Percentiles rank a stretch among this genome's conserved stretches.
Conservation (phyloP, 2,888 invertebrate genomes). For the Erebia palarica region DNA sequence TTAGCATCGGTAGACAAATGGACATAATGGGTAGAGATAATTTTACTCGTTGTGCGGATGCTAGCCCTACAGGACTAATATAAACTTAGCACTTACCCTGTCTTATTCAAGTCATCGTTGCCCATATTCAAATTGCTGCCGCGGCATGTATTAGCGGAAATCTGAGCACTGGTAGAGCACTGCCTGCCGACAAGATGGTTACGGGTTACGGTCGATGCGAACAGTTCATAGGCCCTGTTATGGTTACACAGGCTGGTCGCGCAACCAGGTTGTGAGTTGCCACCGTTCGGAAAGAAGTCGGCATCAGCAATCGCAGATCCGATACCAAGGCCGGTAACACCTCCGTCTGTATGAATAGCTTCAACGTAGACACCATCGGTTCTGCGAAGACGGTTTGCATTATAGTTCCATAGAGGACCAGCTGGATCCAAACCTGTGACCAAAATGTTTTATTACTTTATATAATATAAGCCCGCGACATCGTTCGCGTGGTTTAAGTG, state of each 20-base stretch:
- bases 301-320: slow-evolving; percentile 74
- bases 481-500: no score
- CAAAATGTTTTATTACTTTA: neutral
- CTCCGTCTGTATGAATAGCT: slow-evolving; percentile 73
- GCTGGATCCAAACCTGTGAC: slow-evolving; percentile 62
- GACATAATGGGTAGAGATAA: no score
- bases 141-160: slow-evolving; percentile 54
- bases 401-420: slow-evolving; percentile 59
- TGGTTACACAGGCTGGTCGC: slow-evolving; percentile 59
- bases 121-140: slow-evolving; percentile 57
- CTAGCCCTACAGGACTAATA: no score
- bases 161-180: slow-evolving; percentile 54
- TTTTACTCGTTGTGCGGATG: no score
- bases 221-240: slow-evolving; percentile 63
- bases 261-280: slow-evolving; percentile 68
- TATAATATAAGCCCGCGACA: no score
- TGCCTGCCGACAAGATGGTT: slow-evolving; percentile 58
- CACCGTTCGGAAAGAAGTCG: slow-evolving; percentile 84
- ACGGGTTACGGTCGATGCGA: slow-evolving; percentile 57
- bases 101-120: slow-evolving; percentile 55
- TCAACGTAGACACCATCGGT: slow-evolving; percentile 67
- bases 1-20: no score
- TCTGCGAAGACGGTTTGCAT: slow-evolving; percentile 45
- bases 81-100: slow-evolving; percentile 49
- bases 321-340: slow-evolving; percentile 69